Evolutionary conservation across 2,797 vertebrate genomes (phyloP).

Genomic region (Sarcoramphus papa): DNA sequence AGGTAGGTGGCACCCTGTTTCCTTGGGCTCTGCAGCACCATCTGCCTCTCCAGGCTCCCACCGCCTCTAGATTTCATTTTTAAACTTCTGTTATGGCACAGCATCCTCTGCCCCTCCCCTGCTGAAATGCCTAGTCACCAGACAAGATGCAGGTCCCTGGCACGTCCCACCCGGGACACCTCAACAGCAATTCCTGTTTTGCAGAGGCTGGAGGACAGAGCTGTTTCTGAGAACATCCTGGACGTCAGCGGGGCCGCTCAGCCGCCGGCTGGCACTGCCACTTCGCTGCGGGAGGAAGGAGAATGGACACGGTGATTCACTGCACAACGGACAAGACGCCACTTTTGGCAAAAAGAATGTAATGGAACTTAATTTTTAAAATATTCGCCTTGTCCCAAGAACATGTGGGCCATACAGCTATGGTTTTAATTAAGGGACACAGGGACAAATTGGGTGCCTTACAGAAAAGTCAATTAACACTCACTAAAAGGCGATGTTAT

Average conservation of each 20-base stretch:
- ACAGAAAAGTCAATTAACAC: neutral
- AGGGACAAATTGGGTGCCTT: neutral
- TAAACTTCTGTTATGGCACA: neutral
- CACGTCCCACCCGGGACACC: neutral
- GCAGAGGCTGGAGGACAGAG: neutral
- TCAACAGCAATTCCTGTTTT: neutral
- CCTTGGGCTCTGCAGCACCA: neutral
- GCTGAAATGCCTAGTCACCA: rapidly evolving
- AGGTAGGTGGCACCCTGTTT: neutral
- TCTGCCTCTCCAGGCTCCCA: neutral
- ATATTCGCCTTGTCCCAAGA: neutral
- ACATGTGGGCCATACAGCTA: neutral
- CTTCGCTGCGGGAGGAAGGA: neutral
- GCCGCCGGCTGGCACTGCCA: neutral
- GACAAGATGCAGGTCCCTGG: neutral
- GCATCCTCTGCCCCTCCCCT: neutral
- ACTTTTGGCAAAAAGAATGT: neutral
- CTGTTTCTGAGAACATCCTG: neutral
- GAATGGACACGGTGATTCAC: neutral
- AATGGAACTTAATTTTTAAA: neutral
- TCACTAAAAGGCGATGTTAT: neutral
- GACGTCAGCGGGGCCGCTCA: neutral
- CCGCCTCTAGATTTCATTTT: neutral
- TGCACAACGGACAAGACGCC: neutral
- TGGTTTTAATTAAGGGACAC: neutral